These are phyloP conservation scores for Arnoldichthys spilopterus DNA, from an alignment of 2,797 vertebrate species.

Conservation along the genomic window DNA sequence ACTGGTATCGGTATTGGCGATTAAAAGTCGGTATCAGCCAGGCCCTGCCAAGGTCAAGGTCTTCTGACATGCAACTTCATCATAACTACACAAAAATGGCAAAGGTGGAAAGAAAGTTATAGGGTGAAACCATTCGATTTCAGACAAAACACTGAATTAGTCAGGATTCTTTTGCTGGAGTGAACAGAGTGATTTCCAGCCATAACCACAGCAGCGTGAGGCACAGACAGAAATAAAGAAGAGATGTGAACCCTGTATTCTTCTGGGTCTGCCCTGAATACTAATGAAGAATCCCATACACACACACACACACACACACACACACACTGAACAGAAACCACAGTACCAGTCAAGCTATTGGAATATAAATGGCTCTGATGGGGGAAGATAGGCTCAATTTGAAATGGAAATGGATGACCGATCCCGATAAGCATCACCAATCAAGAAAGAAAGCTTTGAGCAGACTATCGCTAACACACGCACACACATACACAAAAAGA, in stretches of 20 bases:
- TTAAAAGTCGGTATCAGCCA: no score
- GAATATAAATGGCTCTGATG: constrained; percentile 71
- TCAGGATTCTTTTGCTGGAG: background rate
- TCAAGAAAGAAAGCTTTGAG: constrained; percentile 38
- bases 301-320: background rate
- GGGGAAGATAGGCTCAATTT: constrained; percentile 61
- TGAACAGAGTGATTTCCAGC: background rate
- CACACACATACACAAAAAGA: constrained; percentile 25
- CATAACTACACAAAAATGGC: background rate
- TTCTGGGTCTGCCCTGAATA: constrained; percentile 32
- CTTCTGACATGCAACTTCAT: background rate
- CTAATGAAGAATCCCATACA: constrained; percentile 21
- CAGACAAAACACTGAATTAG: background rate
- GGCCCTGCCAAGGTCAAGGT: background rate
- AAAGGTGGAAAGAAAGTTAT: background rate
- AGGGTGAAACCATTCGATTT: background rate
- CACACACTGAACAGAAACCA: constrained; percentile 15
- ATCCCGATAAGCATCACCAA: constrained; percentile 57
- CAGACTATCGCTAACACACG: background rate
- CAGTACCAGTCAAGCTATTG: constrained; percentile 66
- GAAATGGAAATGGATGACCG: constrained; percentile 63
- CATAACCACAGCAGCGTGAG: background rate
- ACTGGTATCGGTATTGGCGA: no score
- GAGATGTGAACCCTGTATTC: constrained; percentile 10
- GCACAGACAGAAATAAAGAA: constrained; percentile 10